A percentile compares a stretch with the other conserved stretches of the same genome.
phyloP scores from a whole-genome alignment of 2,113 vertebrate species.

The Trematomus loennbergii region DNA sequence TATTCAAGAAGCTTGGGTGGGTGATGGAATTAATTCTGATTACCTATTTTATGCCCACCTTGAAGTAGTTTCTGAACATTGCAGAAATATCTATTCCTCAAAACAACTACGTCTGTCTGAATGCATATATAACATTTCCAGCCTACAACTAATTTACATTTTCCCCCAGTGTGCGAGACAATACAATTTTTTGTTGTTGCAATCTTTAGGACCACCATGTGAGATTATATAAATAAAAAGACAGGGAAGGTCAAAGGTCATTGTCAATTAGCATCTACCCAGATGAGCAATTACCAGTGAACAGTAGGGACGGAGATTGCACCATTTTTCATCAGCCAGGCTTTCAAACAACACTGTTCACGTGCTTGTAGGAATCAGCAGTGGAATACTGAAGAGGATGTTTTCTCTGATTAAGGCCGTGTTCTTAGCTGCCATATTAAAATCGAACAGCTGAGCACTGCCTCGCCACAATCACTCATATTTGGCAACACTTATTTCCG shows the following conservation, averaged over 20 bases:
- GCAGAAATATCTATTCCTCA: slow-evolving; percentile 26
- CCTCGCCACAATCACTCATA: slow-evolving; percentile 72
- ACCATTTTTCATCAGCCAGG: slow-evolving; percentile 76
- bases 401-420: slow-evolving; percentile 71
- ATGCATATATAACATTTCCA: slow-evolving; percentile 34
- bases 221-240: slow-evolving; percentile 67
- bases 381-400: slow-evolving; percentile 70
- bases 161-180: background rate
- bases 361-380: slow-evolving; percentile 72
- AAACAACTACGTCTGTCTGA: slow-evolving; percentile 36
- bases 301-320: slow-evolving; percentile 76
- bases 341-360: slow-evolving; percentile 71
- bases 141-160: slow-evolving; percentile 37
- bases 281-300: slow-evolving; percentile 79
- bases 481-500: slow-evolving; percentile 74
- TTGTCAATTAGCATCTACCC: slow-evolving; percentile 79
- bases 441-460: slow-evolving; percentile 73
- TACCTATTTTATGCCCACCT: slow-evolving; percentile 37
- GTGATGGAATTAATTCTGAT: slow-evolving; percentile 54
- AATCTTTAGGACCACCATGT: slow-evolving; percentile 59
- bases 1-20: slow-evolving; percentile 48
- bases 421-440: slow-evolving; percentile 77
- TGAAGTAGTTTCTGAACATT: slow-evolving; percentile 38
- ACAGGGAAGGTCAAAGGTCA: slow-evolving; percentile 67
- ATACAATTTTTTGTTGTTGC: slow-evolving; percentile 1